Evolutionary conservation across 2,113 vertebrate species (phyloP).

Genomic region (Desmodus rotundus): DNA sequence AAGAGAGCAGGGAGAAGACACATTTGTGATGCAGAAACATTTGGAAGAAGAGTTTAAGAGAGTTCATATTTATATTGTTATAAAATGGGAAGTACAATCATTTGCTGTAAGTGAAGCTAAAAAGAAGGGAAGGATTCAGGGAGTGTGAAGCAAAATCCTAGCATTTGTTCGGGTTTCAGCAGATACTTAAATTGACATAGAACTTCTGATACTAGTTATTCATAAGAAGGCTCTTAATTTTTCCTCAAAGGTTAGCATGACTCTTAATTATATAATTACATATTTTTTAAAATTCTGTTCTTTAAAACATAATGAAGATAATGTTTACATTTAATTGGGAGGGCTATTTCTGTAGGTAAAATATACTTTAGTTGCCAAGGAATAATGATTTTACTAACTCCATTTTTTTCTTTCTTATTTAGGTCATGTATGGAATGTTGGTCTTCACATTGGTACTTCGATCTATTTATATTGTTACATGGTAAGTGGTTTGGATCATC

Average conservation of each 20-base stretch:
- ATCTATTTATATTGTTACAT: constrained; percentile 96
- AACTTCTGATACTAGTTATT: constrained; percentile 36
- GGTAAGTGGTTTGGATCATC: constrained; percentile 83
- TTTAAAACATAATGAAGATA: constrained; percentile 22
- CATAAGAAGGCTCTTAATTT: neutral
- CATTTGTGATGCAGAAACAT: neutral
- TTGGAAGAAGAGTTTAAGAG: neutral
- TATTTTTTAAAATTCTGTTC: neutral
- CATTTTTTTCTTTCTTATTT: constrained; percentile 60
- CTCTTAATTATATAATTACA: neutral
- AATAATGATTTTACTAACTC: neutral
- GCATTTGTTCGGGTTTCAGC: neutral
- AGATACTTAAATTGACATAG: neutral
- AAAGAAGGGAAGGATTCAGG: neutral
- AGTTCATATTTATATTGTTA: neutral
- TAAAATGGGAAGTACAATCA: neutral
- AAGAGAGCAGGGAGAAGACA: neutral
- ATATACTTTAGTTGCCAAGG: neutral
- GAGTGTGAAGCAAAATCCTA: neutral
- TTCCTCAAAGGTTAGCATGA: neutral
- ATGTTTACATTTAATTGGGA: constrained; percentile 32
- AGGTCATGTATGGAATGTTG: constrained; percentile 96
- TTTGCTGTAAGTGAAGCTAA: neutral
- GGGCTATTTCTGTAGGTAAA: neutral
- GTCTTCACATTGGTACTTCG: constrained; percentile 92